Evolutionary conservation across 2,113 vertebrate genomes (phyloP), one percentile per base, ranked within the genome.

Genomic region (Scatophagus argus): DNA sequence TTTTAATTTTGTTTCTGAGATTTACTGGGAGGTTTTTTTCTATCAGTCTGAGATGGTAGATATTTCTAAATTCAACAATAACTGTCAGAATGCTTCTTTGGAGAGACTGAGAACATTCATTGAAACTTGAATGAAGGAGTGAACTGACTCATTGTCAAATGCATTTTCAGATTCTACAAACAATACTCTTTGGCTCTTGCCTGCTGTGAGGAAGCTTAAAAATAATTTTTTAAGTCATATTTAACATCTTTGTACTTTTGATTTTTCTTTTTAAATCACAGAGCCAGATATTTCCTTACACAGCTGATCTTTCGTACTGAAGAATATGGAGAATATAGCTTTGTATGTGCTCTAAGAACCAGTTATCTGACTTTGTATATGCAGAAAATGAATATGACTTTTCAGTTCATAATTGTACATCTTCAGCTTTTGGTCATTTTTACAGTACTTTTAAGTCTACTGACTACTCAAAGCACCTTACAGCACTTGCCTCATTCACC

Each of bases 261-360:
- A 55, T 23, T 47, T 44, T 62, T 62, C 29, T 47, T 44, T 62
- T 62, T 27, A n/a, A n/a, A 34, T 82, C 19, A 63, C 61, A 70
- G 46, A 19, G 36, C 4, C 47, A 1, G 32, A 39, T 27, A 46
- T 17, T 66, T 32, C 14, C 38, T 8, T 47, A 68, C 21, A 46
- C 12, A 21, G 0, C 47, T 49, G 36, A 32, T 19, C 19, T 60
- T 54, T 77, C 12, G 16, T 12, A 31, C 47, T 62, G 39, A 47
- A 63, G 39, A 54, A 7, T 13, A 8, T 25, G 12, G 25, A 34
- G 4, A 62, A 2, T 32, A 38, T 25, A 16, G 23, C 49, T 32
- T 65, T 65, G 31, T n/a, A 39, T 3, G 9, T 34, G 21, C 13
- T 75, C 44, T 44, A 69, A 25, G 27, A 29, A 39, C 12, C 62